Conservation (phyloP, 2,113 vertebrate genomes). For the Variabilichromis moorii region DNA sequence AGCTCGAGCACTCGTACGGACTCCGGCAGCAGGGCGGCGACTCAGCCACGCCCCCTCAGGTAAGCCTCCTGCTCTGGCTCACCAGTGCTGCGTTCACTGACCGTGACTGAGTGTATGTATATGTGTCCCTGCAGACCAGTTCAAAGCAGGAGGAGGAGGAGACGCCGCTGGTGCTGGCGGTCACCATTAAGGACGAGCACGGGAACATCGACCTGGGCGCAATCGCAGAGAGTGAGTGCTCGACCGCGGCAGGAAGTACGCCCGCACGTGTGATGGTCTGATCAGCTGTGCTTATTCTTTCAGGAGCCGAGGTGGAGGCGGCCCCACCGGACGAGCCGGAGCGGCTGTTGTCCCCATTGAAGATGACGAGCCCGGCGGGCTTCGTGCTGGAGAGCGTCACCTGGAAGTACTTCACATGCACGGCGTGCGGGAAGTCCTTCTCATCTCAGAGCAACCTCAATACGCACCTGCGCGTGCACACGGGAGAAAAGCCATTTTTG, state of each 20-base stretch:
- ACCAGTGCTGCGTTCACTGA: not conserved
- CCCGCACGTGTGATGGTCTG: not conserved
- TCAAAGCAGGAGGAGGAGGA: not conserved
- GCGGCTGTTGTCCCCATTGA: not conserved
- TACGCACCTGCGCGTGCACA: constrained; percentile 49
- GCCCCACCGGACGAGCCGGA: not conserved
- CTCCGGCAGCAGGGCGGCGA: not conserved
- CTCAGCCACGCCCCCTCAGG: not conserved
- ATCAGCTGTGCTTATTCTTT: not conserved
- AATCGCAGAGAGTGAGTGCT: constrained; percentile 48
- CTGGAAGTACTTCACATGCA: constrained; percentile 44
- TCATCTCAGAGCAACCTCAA: constrained; percentile 47
- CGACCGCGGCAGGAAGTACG: not conserved
- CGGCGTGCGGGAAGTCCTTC: constrained; percentile 54
- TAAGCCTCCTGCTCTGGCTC: not conserved
- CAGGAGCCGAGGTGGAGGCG: constrained; percentile 28
- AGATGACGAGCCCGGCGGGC: rapidly evolving
- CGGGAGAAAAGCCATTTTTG: constrained; percentile 44
- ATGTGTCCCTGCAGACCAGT: not conserved
- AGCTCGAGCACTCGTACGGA: constrained; percentile 49
- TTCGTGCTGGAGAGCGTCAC: not conserved
- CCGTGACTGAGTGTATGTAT: not conserved
- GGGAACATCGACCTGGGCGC: constrained; percentile 51
- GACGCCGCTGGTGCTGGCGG: constrained; percentile 27
- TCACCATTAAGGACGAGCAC: constrained; percentile 47